These are phyloP conservation scores for Urosaurus nigricauda DNA, from an alignment of 2,797 vertebrate genomes.

Conservation along the genomic window DNA sequence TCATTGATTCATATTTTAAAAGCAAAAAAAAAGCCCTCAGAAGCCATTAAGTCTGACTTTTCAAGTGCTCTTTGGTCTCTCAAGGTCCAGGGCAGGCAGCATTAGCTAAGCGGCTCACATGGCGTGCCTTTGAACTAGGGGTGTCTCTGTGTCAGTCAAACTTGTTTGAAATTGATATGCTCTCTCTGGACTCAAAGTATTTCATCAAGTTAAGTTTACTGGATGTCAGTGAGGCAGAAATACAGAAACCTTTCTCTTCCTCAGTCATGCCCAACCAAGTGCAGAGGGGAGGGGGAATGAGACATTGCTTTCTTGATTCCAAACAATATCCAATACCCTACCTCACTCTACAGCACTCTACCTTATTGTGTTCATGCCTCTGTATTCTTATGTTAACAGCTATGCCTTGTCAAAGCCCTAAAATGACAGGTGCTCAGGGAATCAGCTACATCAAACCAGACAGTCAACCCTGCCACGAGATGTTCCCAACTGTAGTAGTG, in stretches of 20 bases:
- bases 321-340: neutral
- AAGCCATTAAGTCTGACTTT: conserved; percentile 68
- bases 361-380: neutral
- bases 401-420: neutral
- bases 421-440: neutral
- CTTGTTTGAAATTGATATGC: conserved; percentile 26
- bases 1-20: conserved; percentile 74
- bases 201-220: conserved; percentile 9
- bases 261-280: neutral
- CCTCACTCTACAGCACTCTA: neutral
- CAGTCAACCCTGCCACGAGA: neutral
- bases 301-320: neutral
- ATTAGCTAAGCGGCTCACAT: conserved; percentile 70
- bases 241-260: neutral
- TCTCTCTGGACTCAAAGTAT: rapidly evolving
- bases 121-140: conserved; percentile 62
- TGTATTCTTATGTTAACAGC: neutral
- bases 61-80: conserved; percentile 57
- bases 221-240: neutral
- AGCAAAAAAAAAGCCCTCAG: conserved; percentile 69
- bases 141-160: conserved; percentile 52
- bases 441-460: neutral
- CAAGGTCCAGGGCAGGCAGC: conserved; percentile 66
- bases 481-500: neutral
- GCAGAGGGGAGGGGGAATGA: neutral